Evolutionary conservation across 2,797 vertebrate genomes (phyloP).

Genomic region (Cossypha dichroa): DNA sequence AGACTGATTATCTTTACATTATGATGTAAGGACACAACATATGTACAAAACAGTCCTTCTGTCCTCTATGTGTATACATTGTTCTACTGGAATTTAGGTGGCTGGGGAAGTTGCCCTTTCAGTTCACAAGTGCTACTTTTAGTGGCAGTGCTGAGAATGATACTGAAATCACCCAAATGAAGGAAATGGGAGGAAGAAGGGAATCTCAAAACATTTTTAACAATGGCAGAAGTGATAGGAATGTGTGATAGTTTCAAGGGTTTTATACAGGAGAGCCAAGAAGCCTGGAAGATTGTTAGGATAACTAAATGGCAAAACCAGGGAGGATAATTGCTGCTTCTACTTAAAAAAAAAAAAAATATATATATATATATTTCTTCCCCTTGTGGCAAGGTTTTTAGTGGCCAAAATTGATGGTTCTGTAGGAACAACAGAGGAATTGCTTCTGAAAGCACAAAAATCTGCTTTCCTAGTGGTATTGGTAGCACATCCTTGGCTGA

Average conservation of each 20-base stretch:
- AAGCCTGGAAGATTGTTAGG: not conserved
- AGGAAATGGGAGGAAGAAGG: not conserved
- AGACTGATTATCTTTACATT: rapidly evolving
- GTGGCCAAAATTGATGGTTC: not conserved
- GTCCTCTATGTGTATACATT: not conserved
- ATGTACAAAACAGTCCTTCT: not conserved
- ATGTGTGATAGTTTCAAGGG: not conserved
- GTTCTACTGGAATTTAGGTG: not conserved
- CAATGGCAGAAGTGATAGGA: not conserved
- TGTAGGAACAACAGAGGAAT: not conserved
- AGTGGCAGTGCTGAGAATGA: not conserved
- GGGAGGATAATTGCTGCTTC: not conserved
- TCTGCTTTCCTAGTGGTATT: not conserved
- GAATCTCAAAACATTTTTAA: not conserved
- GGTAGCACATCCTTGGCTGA: not conserved
- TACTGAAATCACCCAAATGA: not conserved
- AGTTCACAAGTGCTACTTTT: not conserved
- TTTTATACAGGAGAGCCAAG: not conserved
- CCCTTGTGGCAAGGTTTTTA: not conserved
- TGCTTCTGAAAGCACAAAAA: not conserved
- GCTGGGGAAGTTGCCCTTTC: not conserved
- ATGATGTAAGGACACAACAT: not conserved
- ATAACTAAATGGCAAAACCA: not conserved
- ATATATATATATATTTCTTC: too few species aligned
- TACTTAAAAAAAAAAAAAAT: not conserved